These are phyloP conservation scores for Aphidius ervi DNA, from an alignment of 1,140 invertebrate genomes.

Conservation along the genomic window DNA sequence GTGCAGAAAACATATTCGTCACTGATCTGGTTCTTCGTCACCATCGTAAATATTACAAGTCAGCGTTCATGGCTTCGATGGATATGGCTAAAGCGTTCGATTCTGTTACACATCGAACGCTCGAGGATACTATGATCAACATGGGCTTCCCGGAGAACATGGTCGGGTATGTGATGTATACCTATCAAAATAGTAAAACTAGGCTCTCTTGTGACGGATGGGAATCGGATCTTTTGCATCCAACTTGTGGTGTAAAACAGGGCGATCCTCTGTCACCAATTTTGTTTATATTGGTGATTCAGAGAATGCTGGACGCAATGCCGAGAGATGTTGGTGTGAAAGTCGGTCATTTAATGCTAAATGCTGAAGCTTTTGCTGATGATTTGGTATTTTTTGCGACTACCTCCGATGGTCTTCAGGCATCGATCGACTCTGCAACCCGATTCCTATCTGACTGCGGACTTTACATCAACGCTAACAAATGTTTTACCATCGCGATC, in stretches of 20 bases:
- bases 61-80: slow-evolving; percentile 15
- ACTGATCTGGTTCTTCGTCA: slow-evolving; percentile 20
- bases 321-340: not conserved
- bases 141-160: not conserved
- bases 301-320: slow-evolving; percentile 24
- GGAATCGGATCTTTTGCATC: slow-evolving; percentile 2
- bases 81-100: slow-evolving; percentile 22
- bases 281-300: too few species aligned
- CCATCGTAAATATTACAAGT: slow-evolving; percentile 8
- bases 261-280: slow-evolving; percentile 16
- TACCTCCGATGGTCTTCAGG: slow-evolving; percentile 29
- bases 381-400: slow-evolving; percentile 42
- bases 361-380: slow-evolving; percentile 44
- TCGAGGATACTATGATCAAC: not conserved
- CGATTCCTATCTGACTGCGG: slow-evolving; percentile 29
- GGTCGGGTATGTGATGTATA: not conserved
- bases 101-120: slow-evolving; percentile 11
- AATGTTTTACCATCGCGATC: slow-evolving; percentile 35
- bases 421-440: not conserved
- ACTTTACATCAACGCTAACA: slow-evolving; percentile 34
- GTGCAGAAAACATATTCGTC: slow-evolving; percentile 23
- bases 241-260: slow-evolving; percentile 13
- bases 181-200: not conserved
- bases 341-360: slow-evolving; percentile 25
- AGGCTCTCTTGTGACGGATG: not conserved